A percentile compares a stretch with the other conserved stretches of the same genome.
phyloP scores from a whole-genome alignment of 2,888 invertebrate species.

The Terebella lapidaria region DNA sequence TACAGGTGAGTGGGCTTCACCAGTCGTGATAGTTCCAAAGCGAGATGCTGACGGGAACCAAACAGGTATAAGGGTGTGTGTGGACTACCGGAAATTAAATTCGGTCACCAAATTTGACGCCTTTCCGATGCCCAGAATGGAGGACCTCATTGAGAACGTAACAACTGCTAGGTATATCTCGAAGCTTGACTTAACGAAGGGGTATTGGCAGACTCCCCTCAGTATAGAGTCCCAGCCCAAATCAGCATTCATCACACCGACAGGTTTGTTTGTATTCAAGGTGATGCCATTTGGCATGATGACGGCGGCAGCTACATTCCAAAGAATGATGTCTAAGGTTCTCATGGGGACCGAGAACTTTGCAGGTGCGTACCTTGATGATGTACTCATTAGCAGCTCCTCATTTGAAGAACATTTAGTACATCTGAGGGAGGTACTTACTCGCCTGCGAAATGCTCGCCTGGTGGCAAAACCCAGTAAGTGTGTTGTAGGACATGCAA shows the following conservation, averaged over 20 bases:
- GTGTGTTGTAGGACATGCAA: not conserved
- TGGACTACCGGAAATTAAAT: not conserved
- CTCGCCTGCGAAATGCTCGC: not conserved
- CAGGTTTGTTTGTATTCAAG: conserved; percentile 1
- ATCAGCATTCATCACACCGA: conserved; percentile 2
- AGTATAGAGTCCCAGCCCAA: not conserved
- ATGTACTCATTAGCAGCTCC: not conserved
- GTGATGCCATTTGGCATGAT: conserved; percentile 3
- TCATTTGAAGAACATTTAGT: not conserved
- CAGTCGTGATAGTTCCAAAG: not conserved
- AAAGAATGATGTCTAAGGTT: not conserved
- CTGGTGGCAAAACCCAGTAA: not conserved
- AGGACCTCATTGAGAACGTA: not conserved
- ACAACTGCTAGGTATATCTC: not conserved
- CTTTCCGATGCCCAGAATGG: not conserved
- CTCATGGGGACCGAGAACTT: not conserved
- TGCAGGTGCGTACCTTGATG: not conserved
- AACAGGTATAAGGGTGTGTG: not conserved
- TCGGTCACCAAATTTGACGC: not conserved
- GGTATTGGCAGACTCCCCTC: conserved; percentile 2
- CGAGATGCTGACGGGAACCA: not conserved
- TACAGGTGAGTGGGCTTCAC: not conserved
- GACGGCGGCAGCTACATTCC: conserved; percentile 2
- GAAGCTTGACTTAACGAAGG: not conserved
- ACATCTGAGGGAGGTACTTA: not conserved